Evolutionary conservation across 2,797 vertebrate genomes (phyloP), one percentile per base, ranked within the genome.

Genomic region (Pteropus rufus): DNA sequence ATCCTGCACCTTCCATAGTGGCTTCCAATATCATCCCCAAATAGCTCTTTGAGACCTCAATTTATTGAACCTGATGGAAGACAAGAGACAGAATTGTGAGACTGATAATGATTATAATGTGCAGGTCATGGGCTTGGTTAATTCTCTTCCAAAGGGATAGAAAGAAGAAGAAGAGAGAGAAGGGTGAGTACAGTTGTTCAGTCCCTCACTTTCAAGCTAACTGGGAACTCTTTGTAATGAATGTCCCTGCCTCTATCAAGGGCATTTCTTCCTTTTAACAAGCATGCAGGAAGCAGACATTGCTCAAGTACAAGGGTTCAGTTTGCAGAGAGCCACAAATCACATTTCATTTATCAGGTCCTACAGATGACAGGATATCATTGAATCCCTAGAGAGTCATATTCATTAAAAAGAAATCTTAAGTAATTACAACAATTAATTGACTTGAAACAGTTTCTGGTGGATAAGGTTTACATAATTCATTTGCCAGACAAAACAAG

Each of bases 401-500:
- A 98, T 99, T 99, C 99, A 99, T 99, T 99, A 99, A 99, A 99
- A 99, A 99, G 99, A 99, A 99, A 99, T 99, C 99, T 99, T 99
- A 99, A 99, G 99, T 99, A 99, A 99, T 99, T 99, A 99, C 99
- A 99, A 99, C 99, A 99, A 99, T 99, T 99, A 99, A 99, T 99
- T 99, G 99, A 98, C 99, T 99, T 98, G 98, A 99, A 99, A 99
- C 98, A 98, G 98, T 99, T 99, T 99, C 98, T 98, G 98, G 98
- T 99, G 98, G 98, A 98, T 98, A 98, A 98, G 98, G 98, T 99
- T 99, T 99, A 99, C 99, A 99, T 99, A 99, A 99, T 99, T 99
- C 98, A 99, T 99, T 99, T 98, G 97, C 98, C 98, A 99, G 98
- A 98, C 98, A 98, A 99, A 99, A 98, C 98, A 99, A 98, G 98